phyloP scores from a whole-genome alignment of 1,140 invertebrate genomes.

The Lucilia cuprina region DNA sequence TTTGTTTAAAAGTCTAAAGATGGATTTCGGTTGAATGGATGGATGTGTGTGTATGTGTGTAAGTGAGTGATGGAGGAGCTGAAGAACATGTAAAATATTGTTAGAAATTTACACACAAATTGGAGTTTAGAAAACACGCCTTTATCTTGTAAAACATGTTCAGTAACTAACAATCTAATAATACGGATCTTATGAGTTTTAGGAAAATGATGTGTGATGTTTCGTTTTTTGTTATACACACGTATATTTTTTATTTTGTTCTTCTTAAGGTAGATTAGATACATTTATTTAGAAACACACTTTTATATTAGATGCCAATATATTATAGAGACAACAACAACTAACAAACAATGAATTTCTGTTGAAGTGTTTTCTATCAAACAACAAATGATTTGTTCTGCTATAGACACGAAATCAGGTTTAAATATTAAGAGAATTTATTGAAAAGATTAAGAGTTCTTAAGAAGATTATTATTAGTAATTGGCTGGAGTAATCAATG shows the following conservation, averaged over 20 bases:
- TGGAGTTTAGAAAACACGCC: constrained; percentile 13
- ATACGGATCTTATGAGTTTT: constrained; percentile 11
- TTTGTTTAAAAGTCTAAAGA: not conserved
- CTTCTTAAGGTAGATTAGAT: no score
- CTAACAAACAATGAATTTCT: not conserved
- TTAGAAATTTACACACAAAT: constrained; percentile 15
- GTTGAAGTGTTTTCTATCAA: not conserved
- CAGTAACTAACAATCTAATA: constrained; percentile 8
- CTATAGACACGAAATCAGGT: no score
- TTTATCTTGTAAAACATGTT: constrained; percentile 15
- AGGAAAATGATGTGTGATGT: not conserved
- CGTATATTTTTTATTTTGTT: not conserved
- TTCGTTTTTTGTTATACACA: not conserved
- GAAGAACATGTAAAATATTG: constrained; percentile 1
- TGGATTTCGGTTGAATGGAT: not conserved
- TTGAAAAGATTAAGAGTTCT: no score
- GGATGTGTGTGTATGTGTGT: not conserved
- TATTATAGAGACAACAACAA: no score
- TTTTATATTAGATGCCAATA: no score
- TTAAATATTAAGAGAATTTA: no score
- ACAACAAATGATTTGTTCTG: not conserved
- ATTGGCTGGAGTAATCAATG: no score
- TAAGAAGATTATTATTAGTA: no score
- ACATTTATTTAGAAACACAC: no score
- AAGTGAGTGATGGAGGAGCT: not conserved